Percentiles rank a stretch among this genome's conserved stretches.
Conservation (phyloP, 2,113 vertebrate genomes). For the Probosciger aterrimus region DNA sequence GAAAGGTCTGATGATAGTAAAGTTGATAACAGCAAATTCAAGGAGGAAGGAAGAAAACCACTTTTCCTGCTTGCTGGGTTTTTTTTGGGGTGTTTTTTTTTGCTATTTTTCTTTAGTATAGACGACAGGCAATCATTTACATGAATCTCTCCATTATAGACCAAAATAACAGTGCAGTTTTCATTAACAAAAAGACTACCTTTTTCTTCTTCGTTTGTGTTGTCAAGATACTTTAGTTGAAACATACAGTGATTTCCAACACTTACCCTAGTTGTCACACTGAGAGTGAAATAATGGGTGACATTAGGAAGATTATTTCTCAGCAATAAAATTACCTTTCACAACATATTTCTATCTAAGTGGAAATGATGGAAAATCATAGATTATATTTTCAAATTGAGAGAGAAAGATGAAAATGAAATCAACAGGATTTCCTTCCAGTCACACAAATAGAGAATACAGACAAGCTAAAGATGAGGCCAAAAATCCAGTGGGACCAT, state of each 20-base stretch:
- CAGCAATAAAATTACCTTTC: conserved; percentile 74
- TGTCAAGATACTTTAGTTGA: conserved; percentile 73
- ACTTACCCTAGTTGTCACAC: conserved; percentile 74
- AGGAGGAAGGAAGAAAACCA: neutral
- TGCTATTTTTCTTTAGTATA: conserved; percentile 34
- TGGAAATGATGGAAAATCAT: conserved; percentile 72
- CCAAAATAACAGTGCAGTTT: conserved; percentile 72
- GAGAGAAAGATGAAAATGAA: conserved; percentile 38
- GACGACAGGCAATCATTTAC: conserved; percentile 69
- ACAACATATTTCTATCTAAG: conserved; percentile 74
- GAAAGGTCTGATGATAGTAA: neutral
- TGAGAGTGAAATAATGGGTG: conserved; percentile 75
- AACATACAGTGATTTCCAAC: conserved; percentile 71
- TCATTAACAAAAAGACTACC: conserved; percentile 70
- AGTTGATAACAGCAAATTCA: conserved; percentile 4
- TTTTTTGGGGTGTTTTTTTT: neutral
- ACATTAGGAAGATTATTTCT: conserved; percentile 75
- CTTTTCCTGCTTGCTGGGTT: neutral
- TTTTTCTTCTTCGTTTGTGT: conserved; percentile 69
- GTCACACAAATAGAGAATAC: neutral
- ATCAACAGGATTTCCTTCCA: conserved; percentile 49
- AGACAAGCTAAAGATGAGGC: neutral
- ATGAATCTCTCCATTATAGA: conserved; percentile 68
- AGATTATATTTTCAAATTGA: conserved; percentile 65
- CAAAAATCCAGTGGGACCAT: neutral